Percentiles rank a stretch among this genome's conserved stretches.
These are phyloP conservation scores for Acanthis flammea DNA, from an alignment of 2,797 vertebrate genomes.

Conservation along the genomic window DNA sequence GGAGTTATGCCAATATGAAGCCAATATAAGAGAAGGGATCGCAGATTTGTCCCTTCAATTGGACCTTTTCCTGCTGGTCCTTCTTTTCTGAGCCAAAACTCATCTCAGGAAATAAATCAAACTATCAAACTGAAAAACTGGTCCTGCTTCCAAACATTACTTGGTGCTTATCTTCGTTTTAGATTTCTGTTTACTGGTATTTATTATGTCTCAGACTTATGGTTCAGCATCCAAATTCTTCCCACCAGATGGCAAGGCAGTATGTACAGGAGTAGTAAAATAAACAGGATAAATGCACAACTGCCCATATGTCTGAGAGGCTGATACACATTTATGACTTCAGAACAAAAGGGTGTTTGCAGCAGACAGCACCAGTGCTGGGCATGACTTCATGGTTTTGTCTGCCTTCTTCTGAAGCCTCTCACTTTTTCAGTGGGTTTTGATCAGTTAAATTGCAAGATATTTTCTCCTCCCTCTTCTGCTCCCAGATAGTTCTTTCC, in stretches of 20 bases:
- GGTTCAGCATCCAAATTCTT: conserved; percentile 42
- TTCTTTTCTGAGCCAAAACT: conserved; percentile 28
- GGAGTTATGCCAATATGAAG: conserved; percentile 40
- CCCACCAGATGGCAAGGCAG: conserved; percentile 55
- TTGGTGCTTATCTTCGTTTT: conserved; percentile 38
- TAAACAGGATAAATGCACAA: conserved; percentile 62
- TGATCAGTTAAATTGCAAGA: neutral
- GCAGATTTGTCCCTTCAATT: conserved; percentile 14
- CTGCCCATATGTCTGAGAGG: conserved; percentile 54
- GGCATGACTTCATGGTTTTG: neutral
- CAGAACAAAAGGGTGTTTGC: conserved; percentile 30
- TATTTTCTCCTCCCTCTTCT: neutral
- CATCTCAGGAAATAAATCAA: conserved; percentile 34
- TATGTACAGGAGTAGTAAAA: conserved; percentile 56
- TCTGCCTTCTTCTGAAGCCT: neutral
- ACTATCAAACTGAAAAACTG: neutral
- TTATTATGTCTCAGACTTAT: conserved; percentile 46
- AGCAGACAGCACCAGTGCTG: neutral
- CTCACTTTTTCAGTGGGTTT: neutral
- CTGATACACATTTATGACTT: conserved; percentile 26
- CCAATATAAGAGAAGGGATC: conserved; percentile 7
- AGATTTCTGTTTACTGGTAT: conserved; percentile 46
- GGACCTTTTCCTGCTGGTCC: conserved; percentile 49
- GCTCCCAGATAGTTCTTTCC: neutral
- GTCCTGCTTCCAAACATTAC: conserved; percentile 29